Base-by-base conservation (phyloP, 2,113 vertebrate species). In the Festucalex cinctus region DNA sequence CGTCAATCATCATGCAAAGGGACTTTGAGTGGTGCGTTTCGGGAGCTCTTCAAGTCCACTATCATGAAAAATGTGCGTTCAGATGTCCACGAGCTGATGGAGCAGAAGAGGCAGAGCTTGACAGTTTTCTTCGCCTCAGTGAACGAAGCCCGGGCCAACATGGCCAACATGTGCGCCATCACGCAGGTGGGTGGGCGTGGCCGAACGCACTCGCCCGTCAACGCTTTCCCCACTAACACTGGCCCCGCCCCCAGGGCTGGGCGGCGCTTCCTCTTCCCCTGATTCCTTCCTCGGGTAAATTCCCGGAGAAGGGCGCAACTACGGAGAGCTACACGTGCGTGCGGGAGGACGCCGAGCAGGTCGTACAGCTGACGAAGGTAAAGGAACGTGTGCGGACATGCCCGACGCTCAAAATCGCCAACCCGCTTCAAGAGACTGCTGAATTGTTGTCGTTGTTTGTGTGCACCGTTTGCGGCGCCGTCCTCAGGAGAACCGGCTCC, bases 401-500 rank as follows among this genome's bases (percentile, higher is more conserved):
- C n/a, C n/a, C n/a, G n/a, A n/a, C n/a, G n/a, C n/a, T 32, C 28
- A 32, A 32, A 32, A 32, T n/a, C 28, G 28, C 28, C 4, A 4
- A 32, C 28, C 28, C 28, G 28, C 28, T 32, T 4, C 2, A 4
- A 32, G n/a, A n/a, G n/a, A n/a, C n/a, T n/a, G 28, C 28, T 32
- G 43, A 14, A 14, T 14, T 46, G 43, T 17, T 7, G 16, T 6
- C 17, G 16, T 44, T 44, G 43, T 44, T 5, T 1, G 0, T 13
- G 43, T 16, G 16, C 14, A 16, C 43, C 13, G 1, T 5, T 5
- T 44, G 43, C 5, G 13, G 13, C 6, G 43, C 1, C 16, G 43
- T 22, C 20, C 70, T 19, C 87, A 95, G 94, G 93, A 94, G 68
- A 95, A 94, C 0, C 83, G 78, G 0, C 69, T 35, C 0, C 86